Evolutionary conservation across 2,888 invertebrate genomes (phyloP), one percentile per base, ranked within the genome.

Genomic region (Trachelus troglodyta): DNA sequence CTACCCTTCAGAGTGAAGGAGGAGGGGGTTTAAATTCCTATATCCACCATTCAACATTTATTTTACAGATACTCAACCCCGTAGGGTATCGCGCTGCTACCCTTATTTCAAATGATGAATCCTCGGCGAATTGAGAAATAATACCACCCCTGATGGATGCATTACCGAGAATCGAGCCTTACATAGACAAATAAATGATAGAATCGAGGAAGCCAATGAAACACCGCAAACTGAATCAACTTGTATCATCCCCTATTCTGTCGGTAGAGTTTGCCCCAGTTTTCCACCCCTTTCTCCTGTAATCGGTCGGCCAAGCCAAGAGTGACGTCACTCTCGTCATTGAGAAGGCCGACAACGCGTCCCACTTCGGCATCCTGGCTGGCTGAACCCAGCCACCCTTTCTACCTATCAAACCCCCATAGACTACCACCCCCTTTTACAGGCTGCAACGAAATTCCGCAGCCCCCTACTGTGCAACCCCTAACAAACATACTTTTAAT

Each of bases 291-390:
- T 56, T 56, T 56, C 56, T 81, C 81, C 84, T 82, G 81, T 81
- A 83, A 83, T 83, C 83, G 83, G 71, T 56, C 56, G 40, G 40
- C 23, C 23, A 56, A 56, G 56, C 56, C 9, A 23, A 23, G 23
- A 77, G 84, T 89, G 89, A 90, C 90, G 90, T 90, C 90, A 90
- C 85, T 81, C 80, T 83, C 89, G 90, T 90, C 90, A 90, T 90
- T 90, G 90, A 90, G 89, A 86, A 86, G 86, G 86, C 87, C 86
- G 85, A 85, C 86, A 86, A 85, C 87, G 86, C 87, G 90, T 83
- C 89, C 90, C 86, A 90, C 86, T 89, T 90, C 85, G 84, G 85
- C 81, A 84, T 77, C 76, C 79, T 80, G 83, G 84, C 82, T 84
- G 56, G 23, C 85, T 81, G 83, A 84, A 83, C 83, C 83, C 84